phyloP scores from a whole-genome alignment of 2,888 invertebrate genomes.

The Drosophila pseudotakahashii region DNA sequence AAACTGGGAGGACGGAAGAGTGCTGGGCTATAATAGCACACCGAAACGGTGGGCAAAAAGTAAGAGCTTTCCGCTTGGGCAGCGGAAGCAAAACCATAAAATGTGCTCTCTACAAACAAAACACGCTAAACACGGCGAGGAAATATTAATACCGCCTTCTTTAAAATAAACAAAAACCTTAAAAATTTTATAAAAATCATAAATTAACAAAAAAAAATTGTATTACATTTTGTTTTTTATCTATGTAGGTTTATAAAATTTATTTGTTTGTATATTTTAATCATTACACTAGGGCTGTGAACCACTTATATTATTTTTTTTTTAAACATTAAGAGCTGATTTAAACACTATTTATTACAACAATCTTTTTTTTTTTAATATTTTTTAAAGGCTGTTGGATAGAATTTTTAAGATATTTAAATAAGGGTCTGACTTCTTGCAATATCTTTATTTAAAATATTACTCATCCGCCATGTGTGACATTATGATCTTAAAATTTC shows the following conservation, averaged over 20 bases:
- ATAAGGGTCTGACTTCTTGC: not conserved
- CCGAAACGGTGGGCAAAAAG: conserved; percentile 63
- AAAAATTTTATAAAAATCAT: no score
- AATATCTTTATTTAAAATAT: not conserved
- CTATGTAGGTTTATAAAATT: no score
- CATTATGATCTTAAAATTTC: not conserved
- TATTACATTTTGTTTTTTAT: no score
- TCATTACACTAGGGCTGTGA: no score
- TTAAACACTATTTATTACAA: no score
- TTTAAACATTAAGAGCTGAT: no score
- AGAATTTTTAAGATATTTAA: no score
- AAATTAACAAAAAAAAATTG: no score
- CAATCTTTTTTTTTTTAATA: no score
- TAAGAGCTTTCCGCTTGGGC: conserved; percentile 72
- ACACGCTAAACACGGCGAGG: conserved; percentile 24
- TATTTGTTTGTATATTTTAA: no score
- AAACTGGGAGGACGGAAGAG: conserved; percentile 48
- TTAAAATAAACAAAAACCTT: not conserved
- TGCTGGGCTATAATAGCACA: conserved; percentile 55
- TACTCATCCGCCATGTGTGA: conserved; percentile 17
- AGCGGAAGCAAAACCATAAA: conserved; percentile 71
- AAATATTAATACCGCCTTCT: not conserved
- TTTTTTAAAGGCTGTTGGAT: no score
- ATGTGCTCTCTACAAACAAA: conserved; percentile 51
- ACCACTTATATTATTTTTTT: no score